phyloP scores from a whole-genome alignment of 2,797 vertebrate genomes.

The Rhinichthys osculus region DNA sequence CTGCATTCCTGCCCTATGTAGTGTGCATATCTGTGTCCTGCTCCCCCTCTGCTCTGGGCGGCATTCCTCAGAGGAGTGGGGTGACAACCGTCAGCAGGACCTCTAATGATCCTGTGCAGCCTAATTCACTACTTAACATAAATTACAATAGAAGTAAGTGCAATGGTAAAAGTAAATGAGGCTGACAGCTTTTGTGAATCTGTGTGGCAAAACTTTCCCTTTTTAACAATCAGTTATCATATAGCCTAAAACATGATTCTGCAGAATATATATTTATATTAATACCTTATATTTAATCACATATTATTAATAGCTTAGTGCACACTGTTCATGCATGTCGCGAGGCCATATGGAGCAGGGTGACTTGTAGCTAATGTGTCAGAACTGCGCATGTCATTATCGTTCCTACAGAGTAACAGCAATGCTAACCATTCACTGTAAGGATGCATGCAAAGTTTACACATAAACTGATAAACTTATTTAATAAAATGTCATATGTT shows the following conservation, averaged over 20 bases:
- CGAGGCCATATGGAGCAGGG: neutral
- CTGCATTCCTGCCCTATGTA: constrained; percentile 52
- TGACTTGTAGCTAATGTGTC: neutral
- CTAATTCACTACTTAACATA: constrained; percentile 43
- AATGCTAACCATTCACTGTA: neutral
- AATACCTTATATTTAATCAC: neutral
- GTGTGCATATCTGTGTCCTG: constrained; percentile 47
- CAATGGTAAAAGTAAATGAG: neutral
- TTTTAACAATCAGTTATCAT: neutral
- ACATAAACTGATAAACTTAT: neutral
- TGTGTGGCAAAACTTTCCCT: neutral
- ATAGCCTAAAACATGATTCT: neutral
- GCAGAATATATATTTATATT: neutral
- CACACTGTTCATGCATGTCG: neutral
- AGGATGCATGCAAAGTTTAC: neutral
- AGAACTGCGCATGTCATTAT: constrained; percentile 19
- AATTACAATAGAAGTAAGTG: constrained; percentile 1
- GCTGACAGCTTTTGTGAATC: neutral
- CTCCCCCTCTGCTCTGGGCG: constrained; percentile 1
- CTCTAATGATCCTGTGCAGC: constrained; percentile 32
- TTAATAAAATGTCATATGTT: neutral
- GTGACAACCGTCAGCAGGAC: constrained; percentile 49
- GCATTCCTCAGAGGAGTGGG: constrained; percentile 52
- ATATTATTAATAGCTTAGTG: neutral
- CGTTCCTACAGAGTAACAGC: neutral